These are phyloP conservation scores for Eurois occulta DNA, from an alignment of 2,888 invertebrate genomes.

Conservation along the genomic window DNA sequence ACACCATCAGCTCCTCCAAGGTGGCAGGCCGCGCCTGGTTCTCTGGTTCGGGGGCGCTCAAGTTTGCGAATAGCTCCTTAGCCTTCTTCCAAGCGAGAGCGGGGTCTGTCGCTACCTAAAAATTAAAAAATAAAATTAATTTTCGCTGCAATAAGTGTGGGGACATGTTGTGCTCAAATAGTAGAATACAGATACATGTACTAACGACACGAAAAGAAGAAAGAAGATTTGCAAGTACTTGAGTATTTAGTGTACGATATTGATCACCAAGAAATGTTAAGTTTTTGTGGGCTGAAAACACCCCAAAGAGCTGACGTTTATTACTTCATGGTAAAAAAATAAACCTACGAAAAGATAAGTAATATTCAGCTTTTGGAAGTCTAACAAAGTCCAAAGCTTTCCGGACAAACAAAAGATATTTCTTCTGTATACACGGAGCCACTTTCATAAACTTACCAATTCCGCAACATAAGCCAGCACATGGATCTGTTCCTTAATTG, in stretches of 20 bases:
- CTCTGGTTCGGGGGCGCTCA: constrained; percentile 95
- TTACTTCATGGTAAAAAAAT: background rate
- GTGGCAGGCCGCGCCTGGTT: constrained; percentile 95
- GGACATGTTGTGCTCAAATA: background rate
- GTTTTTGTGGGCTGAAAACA: background rate
- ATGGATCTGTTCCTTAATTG: constrained; percentile 95
- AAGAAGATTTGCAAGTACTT: background rate
- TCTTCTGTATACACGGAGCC: too few species aligned
- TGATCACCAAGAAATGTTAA: background rate
- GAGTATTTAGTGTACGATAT: background rate
- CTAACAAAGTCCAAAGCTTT: background rate
- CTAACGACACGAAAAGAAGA: background rate
- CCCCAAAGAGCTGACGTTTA: background rate
- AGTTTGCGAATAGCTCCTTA: constrained; percentile 92
- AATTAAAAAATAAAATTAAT: background rate
- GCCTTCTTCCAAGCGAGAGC: constrained; percentile 93
- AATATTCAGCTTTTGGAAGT: background rate
- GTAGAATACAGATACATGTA: background rate
- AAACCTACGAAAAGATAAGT: background rate
- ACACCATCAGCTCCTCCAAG: constrained; percentile 94
- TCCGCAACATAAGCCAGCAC: constrained; percentile 94
- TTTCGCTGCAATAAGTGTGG: background rate
- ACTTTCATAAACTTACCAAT: constrained; percentile 89
- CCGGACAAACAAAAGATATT: too few species aligned
- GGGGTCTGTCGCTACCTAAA: constrained; percentile 94